Evolutionary conservation across 53 echinoderm and acorn worm genomes (phyloP).

Genomic region (Glandiceps talaboti): DNA sequence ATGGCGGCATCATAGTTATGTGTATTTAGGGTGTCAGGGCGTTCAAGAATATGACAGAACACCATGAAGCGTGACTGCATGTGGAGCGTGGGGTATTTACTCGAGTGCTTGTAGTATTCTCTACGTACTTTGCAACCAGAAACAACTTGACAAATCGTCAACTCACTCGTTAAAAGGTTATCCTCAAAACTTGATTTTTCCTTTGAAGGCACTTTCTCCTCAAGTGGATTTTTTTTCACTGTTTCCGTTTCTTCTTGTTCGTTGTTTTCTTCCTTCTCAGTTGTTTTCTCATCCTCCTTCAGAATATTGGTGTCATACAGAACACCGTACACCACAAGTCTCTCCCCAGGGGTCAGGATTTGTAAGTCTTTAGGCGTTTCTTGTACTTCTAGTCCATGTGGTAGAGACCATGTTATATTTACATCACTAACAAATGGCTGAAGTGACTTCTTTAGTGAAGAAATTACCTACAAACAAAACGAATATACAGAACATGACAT

Average conservation of each 20-base stretch:
- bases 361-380: slow-evolving; percentile 65
- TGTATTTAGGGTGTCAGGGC: too few relatives aligned
- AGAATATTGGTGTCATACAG: slow-evolving; percentile 69
- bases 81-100: too few relatives aligned
- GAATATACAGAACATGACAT: neutral
- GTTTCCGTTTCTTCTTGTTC: neutral
- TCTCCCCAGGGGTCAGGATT: slow-evolving; percentile 56
- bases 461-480: slow-evolving; percentile 44
- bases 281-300: slow-evolving; percentile 43
- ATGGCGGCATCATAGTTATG: too few relatives aligned
- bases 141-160: neutral
- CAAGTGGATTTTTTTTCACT: neutral
- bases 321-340: slow-evolving; percentile 80
- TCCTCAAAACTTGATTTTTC: neutral
- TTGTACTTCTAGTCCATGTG: slow-evolving; percentile 68
- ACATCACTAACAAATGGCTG: slow-evolving; percentile 91
- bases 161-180: neutral
- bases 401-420: slow-evolving; percentile 63
- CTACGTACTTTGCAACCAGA: too few relatives aligned
- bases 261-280: neutral
- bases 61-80: too few relatives aligned
- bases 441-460: slow-evolving; percentile 51
- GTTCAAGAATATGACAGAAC: too few relatives aligned
- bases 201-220: neutral
- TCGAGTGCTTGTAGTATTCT: too few relatives aligned